Evolutionary conservation across 2,888 invertebrate genomes (phyloP), one percentile per base, ranked within the genome.

Genomic region (Gisinianus flammeolus): DNA sequence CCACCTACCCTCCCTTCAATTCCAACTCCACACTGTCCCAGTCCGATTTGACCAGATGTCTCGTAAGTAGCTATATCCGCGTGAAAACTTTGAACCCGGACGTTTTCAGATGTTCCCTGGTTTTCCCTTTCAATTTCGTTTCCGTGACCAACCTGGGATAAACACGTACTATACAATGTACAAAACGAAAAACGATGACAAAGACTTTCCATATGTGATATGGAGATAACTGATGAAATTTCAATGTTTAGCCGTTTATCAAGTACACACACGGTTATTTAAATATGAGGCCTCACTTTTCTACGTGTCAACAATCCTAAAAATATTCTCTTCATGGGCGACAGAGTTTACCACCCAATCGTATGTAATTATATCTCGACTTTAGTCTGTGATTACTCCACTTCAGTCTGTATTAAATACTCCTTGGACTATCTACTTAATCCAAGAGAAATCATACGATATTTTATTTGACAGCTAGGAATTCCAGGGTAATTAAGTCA

Each of bases 401-500:
- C 44, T n/a, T 56, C 44, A 22, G 58, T 1, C 58, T 31, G 56
- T 8, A 16, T 52, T 71, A 71, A 30, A 6, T n/a, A 28, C 31
- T 2, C n/a, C 22, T 1, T 62, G 12, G 10, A 31, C 31, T 26
- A 31, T 22, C 71, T 71, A 71, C 56, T 71, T 71, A 56, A 71
- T 71, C 71, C 71, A 71, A 30, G 54, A n/a, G 56, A 71, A 71
- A 71, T 71, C 54, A 52, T 69, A 52, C 31, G 44, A 44, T 69
- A 44, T 33, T 69, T 44, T 69, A 69, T 69, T 69, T 71, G 71
- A 71, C 71, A 71, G 71, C 71, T 56, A 22, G 28, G 26, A 24
- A 71, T 44, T 71, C 52, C 52, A 71, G n/a, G 2, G 56, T 71
- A 54, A 71, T 71, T 71, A 71, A 71, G 30, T 71, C 71, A 71